phyloP scores from a whole-genome alignment of 2,113 vertebrate genomes.

The Spea multiplicata region DNA sequence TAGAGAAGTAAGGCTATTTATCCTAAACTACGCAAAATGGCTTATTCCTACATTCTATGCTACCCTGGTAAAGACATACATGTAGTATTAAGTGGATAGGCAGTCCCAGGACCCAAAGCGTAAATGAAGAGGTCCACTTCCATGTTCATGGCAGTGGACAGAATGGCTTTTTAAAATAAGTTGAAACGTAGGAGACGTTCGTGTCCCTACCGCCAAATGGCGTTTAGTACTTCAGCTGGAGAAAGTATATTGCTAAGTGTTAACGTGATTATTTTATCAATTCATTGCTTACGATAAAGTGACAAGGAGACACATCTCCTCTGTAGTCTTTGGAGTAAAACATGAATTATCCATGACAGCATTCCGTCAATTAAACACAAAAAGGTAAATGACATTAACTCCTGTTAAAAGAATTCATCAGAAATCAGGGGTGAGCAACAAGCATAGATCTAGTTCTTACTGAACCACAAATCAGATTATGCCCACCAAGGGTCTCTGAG shows the following conservation, averaged over 20 bases:
- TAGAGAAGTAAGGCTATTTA: constrained; percentile 67
- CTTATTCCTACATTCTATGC: constrained; percentile 56
- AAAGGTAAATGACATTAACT: background rate
- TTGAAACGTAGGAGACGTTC: background rate
- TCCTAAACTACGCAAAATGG: constrained; percentile 66
- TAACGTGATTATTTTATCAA: constrained; percentile 7
- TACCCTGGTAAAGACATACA: constrained; percentile 37
- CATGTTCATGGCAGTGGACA: background rate
- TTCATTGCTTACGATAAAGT: constrained; percentile 13
- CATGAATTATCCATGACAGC: background rate
- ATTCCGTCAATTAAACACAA: background rate
- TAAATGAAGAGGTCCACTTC: constrained; percentile 6
- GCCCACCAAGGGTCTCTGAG: too few species aligned
- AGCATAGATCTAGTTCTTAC: too few species aligned
- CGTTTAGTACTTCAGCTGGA: constrained; percentile 19
- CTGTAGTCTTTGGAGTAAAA: constrained; percentile 29
- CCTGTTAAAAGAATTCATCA: background rate
- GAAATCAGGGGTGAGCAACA: too few species aligned
- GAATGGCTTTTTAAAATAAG: constrained; percentile 59
- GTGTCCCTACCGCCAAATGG: background rate
- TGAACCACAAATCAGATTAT: too few species aligned
- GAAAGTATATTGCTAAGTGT: constrained; percentile 35
- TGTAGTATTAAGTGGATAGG: constrained; percentile 13
- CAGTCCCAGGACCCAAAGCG: constrained; percentile 25
- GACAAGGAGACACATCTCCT: constrained; percentile 6